Conservation (phyloP, 2,888 invertebrate species). For the Iphiclides podalirius region DNA sequence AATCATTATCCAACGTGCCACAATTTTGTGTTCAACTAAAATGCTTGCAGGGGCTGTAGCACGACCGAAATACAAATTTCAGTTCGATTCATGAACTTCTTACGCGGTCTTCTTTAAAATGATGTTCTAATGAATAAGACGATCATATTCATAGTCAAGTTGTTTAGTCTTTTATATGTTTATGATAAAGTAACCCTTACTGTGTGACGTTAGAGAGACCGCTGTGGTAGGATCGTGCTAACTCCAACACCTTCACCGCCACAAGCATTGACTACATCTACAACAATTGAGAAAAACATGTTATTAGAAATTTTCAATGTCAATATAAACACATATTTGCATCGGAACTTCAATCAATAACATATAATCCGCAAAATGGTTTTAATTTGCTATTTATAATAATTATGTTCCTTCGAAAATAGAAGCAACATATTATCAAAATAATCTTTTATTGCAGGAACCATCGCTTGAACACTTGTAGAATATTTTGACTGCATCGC, state of each 20-base stretch:
- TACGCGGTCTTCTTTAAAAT: neutral
- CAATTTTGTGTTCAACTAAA: neutral
- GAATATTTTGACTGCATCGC: too few species aligned
- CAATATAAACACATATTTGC: neutral
- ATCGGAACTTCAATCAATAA: slow-evolving; percentile 4
- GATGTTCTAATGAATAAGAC: too few species aligned
- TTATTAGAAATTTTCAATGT: slow-evolving; percentile 35
- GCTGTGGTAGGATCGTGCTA: slow-evolving; percentile 79
- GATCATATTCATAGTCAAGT: neutral
- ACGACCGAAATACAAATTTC: neutral
- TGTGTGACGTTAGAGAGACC: slow-evolving; percentile 61
- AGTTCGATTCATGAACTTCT: neutral
- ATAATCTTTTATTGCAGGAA: too few species aligned
- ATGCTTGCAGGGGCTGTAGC: neutral
- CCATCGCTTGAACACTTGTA: too few species aligned
- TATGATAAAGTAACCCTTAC: slow-evolving; percentile 8
- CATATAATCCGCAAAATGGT: neutral
- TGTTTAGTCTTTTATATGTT: neutral
- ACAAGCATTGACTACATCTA: slow-evolving; percentile 94
- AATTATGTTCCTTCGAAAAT: too few species aligned
- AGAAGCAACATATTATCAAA: too few species aligned
- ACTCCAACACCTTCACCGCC: slow-evolving; percentile 89
- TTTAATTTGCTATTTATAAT: neutral
- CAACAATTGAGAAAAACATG: slow-evolving; percentile 81
- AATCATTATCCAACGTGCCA: slow-evolving; percentile 14